Conservation (phyloP, 2,888 invertebrate species). For the Ophion costatus region DNA sequence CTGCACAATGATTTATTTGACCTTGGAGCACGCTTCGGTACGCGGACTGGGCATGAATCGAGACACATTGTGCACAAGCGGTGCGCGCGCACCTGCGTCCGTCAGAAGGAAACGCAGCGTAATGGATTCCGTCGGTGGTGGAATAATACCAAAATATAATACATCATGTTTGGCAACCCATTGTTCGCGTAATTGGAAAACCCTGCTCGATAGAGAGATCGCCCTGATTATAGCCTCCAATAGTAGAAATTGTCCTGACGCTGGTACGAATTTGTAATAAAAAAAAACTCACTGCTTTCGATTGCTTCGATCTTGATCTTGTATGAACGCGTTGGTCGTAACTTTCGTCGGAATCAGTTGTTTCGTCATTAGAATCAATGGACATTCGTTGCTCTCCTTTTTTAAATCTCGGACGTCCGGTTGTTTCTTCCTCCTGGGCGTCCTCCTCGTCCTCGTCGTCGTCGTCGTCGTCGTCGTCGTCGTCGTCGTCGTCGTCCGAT, state of each 20-base stretch:
- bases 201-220: neutral
- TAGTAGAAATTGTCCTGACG: neutral
- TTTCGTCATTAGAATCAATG: slow-evolving; percentile 16
- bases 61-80: neutral
- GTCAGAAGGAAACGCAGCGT: neutral
- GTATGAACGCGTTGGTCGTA: slow-evolving; percentile 3
- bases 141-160: neutral
- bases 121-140: neutral
- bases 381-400: slow-evolving; percentile 3
- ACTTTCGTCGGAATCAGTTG: slow-evolving; percentile 34
- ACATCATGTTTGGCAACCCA: neutral
- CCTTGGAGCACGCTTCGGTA: neutral
- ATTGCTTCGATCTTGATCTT: slow-evolving; percentile 56
- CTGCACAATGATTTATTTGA: neutral
- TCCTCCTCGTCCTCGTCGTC: slow-evolving; percentile 52
- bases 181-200: slow-evolving; percentile 16
- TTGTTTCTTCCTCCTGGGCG: slow-evolving; percentile 1
- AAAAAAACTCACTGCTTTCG: slow-evolving; percentile 72
- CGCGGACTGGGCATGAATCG: neutral
- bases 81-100: no score
- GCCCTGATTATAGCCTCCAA: neutral
- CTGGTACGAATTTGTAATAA: neutral
- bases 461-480: slow-evolving; percentile 56
- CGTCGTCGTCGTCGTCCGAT: slow-evolving; percentile 42
- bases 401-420: neutral